Percentiles rank a stretch among this genome's conserved stretches.
These are phyloP conservation scores for Leptobrachium leishanense DNA, from an alignment of 2,113 vertebrate genomes.

Conservation along the genomic window DNA sequence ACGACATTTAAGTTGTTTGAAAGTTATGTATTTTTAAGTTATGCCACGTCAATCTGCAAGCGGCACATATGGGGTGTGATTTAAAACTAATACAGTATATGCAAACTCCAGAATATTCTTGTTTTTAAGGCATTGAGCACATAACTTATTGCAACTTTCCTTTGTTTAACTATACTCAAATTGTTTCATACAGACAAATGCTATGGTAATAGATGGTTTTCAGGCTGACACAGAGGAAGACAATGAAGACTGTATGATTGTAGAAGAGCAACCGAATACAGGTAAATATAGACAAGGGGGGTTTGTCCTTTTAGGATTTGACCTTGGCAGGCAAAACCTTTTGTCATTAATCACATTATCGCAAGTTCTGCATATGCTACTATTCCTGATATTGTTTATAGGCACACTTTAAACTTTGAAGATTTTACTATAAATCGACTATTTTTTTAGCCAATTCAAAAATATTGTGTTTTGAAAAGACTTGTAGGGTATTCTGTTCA, in stretches of 20 bases:
- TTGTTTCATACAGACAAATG: constrained; percentile 58
- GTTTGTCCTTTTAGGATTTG: too few species aligned
- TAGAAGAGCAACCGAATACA: constrained; percentile 62
- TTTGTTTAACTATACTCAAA: background rate
- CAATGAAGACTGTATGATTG: constrained; percentile 74
- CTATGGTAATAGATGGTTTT: constrained; percentile 84
- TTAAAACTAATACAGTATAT: background rate
- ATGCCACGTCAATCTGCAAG: background rate
- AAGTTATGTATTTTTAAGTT: background rate
- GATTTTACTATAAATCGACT: too few species aligned
- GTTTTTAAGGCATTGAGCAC: background rate
- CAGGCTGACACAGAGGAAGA: constrained; percentile 94
- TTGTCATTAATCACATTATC: too few species aligned
- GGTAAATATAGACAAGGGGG: constrained; percentile 56
- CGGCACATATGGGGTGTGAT: background rate
- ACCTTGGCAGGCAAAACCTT: too few species aligned
- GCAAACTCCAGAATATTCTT: background rate
- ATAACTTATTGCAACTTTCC: background rate
- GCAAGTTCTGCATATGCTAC: too few species aligned
- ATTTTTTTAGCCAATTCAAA: too few species aligned
- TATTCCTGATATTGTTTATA: too few species aligned
- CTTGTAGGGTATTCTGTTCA: too few species aligned
- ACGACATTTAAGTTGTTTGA: background rate
- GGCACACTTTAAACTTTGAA: too few species aligned
- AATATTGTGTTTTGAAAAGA: too few species aligned